These are phyloP conservation scores for Iguana delicatissima DNA, from an alignment of 2,797 vertebrate species.

Conservation along the genomic window DNA sequence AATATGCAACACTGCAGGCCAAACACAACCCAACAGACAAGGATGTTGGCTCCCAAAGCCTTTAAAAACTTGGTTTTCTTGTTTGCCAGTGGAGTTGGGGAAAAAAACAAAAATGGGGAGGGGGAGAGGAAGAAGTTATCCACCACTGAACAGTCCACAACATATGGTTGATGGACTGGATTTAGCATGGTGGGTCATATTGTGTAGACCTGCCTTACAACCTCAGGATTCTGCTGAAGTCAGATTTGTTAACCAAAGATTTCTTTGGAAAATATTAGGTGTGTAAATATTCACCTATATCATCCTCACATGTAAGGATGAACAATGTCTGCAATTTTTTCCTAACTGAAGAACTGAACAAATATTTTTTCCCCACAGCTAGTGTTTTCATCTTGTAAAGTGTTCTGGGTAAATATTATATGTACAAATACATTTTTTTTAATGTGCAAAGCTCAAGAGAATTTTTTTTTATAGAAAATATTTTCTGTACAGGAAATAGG, in stretches of 20 bases:
- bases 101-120: neutral
- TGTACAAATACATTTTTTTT: no score
- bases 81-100: neutral
- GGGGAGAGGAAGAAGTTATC: neutral
- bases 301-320: no score
- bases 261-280: conserved; percentile 19
- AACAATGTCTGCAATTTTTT: neutral
- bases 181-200: neutral
- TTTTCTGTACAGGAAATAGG: no score
- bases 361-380: neutral
- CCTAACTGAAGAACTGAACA: neutral
- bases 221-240: neutral
- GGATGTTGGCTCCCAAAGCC: no score
- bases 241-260: conserved; percentile 23
- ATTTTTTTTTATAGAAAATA: no score
- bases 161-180: neutral
- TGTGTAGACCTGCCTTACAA: neutral
- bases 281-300: neutral
- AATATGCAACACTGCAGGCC: conserved; percentile 4
- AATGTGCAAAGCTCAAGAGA: no score
- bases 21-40: neutral
- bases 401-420: no score
- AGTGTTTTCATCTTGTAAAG: no score
- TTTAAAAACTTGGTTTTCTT: neutral
- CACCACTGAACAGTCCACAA: neutral